These are phyloP conservation scores for Megalops cyprinoides DNA, from an alignment of 2,797 vertebrate genomes.

Conservation along the genomic window DNA sequence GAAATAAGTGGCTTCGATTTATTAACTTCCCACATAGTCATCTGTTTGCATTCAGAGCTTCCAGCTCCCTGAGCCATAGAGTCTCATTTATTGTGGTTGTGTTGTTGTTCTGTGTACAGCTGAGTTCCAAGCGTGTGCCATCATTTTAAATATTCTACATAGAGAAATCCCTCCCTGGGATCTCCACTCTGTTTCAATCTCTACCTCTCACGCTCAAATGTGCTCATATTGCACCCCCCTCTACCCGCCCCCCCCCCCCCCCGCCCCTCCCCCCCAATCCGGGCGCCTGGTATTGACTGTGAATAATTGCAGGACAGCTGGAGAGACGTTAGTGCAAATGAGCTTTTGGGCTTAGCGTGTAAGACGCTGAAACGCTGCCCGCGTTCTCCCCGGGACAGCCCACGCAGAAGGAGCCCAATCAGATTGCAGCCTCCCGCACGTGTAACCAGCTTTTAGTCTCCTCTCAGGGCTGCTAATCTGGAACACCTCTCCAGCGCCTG, in stretches of 20 bases:
- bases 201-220: constrained; percentile 44
- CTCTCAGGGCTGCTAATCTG: constrained; percentile 8
- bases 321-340: constrained; percentile 63
- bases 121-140: background rate
- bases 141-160: constrained; percentile 15
- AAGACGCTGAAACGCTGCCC: constrained; percentile 59
- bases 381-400: constrained; percentile 57
- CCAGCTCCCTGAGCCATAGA: constrained; percentile 8
- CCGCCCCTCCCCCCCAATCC: constrained; percentile 32
- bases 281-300: constrained; percentile 59
- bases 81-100: constrained; percentile 1
- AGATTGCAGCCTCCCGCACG: background rate
- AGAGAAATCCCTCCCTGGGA: constrained; percentile 18
- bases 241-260: constrained; percentile 59
- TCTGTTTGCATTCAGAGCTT: constrained; percentile 32
- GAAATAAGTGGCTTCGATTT: constrained; percentile 52
- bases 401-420: constrained; percentile 39
- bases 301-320: constrained; percentile 66
- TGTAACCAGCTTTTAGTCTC: constrained; percentile 3
- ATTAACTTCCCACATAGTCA: constrained; percentile 55
- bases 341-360: constrained; percentile 69
- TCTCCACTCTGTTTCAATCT: background rate
- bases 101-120: background rate
- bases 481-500: background rate
- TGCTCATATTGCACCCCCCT: constrained; percentile 57